phyloP scores from a whole-genome alignment of 2,888 invertebrate genomes.

The Pinctada fucata region DNA sequence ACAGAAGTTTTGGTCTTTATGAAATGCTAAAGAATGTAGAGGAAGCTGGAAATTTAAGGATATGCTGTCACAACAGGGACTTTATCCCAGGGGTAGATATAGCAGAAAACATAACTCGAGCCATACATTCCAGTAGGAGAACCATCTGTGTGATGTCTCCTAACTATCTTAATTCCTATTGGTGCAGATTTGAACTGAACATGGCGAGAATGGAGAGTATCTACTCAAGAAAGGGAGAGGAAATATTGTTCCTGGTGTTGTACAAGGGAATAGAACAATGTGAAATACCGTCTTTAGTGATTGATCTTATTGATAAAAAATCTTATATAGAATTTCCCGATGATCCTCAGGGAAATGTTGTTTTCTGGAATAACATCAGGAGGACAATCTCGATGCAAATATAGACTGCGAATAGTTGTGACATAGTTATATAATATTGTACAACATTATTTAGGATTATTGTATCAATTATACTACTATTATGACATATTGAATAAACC shows the following conservation, averaged over 20 bases:
- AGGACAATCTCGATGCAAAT: neutral
- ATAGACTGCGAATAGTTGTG: no score
- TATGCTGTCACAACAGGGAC: conserved; percentile 44
- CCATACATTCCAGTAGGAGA: conserved; percentile 49
- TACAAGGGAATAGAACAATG: conserved; percentile 27
- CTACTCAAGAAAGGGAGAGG: conserved; percentile 26
- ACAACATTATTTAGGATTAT: no score
- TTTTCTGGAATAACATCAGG: conserved; percentile 18
- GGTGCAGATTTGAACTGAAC: conserved; percentile 56
- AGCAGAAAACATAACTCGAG: conserved; percentile 46
- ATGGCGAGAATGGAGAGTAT: conserved; percentile 46
- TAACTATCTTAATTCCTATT: conserved; percentile 44
- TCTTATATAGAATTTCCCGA: conserved; percentile 39
- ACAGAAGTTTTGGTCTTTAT: conserved; percentile 31
- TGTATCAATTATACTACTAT: no score
- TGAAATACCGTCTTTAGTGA: conserved; percentile 8
- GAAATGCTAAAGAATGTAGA: conserved; percentile 41
- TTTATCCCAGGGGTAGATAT: conserved; percentile 50
- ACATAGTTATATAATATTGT: no score
- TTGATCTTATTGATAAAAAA: conserved; percentile 29
- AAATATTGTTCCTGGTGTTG: conserved; percentile 36
- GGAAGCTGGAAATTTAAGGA: neutral
- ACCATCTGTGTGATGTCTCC: conserved; percentile 46
- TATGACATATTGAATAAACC: no score
- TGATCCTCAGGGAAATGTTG: conserved; percentile 20